These are phyloP conservation scores for Anseranas semipalmata DNA, from an alignment of 2,113 vertebrate genomes.

Conservation along the genomic window DNA sequence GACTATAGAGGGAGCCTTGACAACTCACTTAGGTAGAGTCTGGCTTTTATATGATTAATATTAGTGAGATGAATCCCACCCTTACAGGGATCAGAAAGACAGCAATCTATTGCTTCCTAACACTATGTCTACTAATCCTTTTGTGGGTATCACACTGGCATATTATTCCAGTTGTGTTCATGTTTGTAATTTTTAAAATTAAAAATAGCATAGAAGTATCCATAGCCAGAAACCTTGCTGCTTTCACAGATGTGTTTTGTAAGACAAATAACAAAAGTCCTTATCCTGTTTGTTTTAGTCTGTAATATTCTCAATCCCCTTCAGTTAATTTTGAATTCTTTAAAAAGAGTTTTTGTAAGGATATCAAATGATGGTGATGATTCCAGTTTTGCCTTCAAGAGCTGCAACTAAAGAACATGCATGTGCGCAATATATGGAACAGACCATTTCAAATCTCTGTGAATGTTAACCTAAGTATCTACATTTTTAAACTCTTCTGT, in stretches of 20 bases:
- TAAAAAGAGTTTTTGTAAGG: neutral
- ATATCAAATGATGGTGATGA: neutral
- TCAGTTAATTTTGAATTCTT: neutral
- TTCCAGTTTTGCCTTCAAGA: neutral
- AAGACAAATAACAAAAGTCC: neutral
- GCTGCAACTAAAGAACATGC: neutral
- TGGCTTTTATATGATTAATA: neutral
- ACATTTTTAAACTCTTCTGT: neutral
- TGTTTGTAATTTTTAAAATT: neutral
- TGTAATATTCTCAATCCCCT: neutral
- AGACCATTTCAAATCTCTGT: neutral
- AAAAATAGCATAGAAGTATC: neutral
- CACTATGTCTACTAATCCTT: neutral
- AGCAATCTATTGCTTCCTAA: neutral
- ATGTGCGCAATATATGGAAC: neutral
- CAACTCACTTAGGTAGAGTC: neutral
- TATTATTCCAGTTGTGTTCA: neutral
- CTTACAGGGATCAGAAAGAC: neutral
- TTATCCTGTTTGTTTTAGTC: neutral
- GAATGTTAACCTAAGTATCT: neutral
- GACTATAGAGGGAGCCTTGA: conserved; percentile 58
- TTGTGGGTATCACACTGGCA: neutral
- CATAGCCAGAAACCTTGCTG: neutral
- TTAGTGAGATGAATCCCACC: neutral
- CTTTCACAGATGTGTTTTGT: neutral